Evolutionary conservation across 2,888 invertebrate species (phyloP).

Genomic region (Parnassius orleans): DNA sequence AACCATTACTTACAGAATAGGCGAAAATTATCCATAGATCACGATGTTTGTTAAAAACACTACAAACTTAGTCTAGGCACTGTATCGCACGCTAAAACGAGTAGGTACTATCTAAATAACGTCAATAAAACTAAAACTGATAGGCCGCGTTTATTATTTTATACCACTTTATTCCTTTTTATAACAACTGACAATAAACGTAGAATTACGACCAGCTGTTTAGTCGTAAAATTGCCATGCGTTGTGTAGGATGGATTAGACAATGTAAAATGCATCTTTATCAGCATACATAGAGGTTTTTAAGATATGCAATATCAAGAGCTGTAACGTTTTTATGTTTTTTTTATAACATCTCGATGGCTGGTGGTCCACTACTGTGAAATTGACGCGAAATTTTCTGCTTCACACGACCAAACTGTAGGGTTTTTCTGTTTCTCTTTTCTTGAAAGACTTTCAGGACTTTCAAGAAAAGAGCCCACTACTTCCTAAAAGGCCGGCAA

Average conservation of each 20-base stretch:
- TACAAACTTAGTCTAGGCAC: not conserved
- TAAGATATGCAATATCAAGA: not conserved
- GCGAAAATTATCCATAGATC: too few species aligned
- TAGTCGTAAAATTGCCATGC: slow-evolving; percentile 20
- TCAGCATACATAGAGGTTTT: not conserved
- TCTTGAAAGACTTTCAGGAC: too few species aligned
- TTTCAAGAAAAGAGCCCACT: too few species aligned
- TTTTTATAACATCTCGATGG: too few species aligned
- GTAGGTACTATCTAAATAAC: not conserved
- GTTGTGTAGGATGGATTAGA: slow-evolving; percentile 17
- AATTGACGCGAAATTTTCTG: too few species aligned
- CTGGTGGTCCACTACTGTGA: too few species aligned
- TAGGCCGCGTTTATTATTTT: slow-evolving; percentile 21
- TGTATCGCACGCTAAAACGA: not conserved
- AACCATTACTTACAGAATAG: too few species aligned
- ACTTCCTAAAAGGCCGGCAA: too few species aligned
- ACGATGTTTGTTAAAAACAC: too few species aligned
- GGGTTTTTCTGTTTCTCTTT: too few species aligned
- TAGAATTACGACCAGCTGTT: slow-evolving; percentile 20
- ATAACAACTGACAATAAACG: slow-evolving; percentile 15
- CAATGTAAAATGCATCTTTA: slow-evolving; percentile 14
- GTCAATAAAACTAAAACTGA: slow-evolving; percentile 21
- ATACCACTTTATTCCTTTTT: slow-evolving; percentile 22
- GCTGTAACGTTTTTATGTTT: too few species aligned
- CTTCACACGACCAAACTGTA: too few species aligned